Conservation (phyloP, 2,888 invertebrate species). For the Cynaeus angustus region DNA sequence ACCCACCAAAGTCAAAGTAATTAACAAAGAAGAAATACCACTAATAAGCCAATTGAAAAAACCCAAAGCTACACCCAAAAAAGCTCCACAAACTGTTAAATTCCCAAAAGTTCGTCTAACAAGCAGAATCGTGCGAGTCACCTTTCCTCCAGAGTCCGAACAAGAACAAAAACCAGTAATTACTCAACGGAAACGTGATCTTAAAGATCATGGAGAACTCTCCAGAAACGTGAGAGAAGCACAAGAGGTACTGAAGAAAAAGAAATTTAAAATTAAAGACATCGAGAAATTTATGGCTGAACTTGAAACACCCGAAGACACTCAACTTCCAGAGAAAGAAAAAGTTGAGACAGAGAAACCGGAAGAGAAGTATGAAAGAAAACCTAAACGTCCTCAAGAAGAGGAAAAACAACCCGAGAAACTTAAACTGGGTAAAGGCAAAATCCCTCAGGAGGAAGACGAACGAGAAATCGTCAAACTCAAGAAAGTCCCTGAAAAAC, state of each 20-base stretch:
- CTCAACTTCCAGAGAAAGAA: slow-evolving; percentile 60
- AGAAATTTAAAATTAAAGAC: slow-evolving; percentile 67
- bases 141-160: slow-evolving; percentile 68
- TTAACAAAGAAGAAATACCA: slow-evolving; percentile 67
- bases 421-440: slow-evolving; percentile 66
- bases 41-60: slow-evolving; percentile 75
- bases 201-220: slow-evolving; percentile 68
- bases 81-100: slow-evolving; percentile 63
- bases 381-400: slow-evolving; percentile 48
- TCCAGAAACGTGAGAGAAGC: slow-evolving; percentile 73
- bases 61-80: slow-evolving; percentile 60
- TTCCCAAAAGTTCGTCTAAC: slow-evolving; percentile 81
- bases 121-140: slow-evolving; percentile 77
- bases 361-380: slow-evolving; percentile 53
- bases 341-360: slow-evolving; percentile 63
- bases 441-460: slow-evolving; percentile 66
- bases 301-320: slow-evolving; percentile 70
- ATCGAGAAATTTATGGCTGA: slow-evolving; percentile 67
- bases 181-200: slow-evolving; percentile 63
- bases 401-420: slow-evolving; percentile 53
- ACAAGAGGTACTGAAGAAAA: slow-evolving; percentile 62
- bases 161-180: slow-evolving; percentile 63
- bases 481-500: slow-evolving; percentile 69
- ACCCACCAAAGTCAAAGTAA: slow-evolving; percentile 56
- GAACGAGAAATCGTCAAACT: slow-evolving; percentile 62